Evolutionary conservation across 2,113 vertebrate species (phyloP).

Genomic region (Craseonycteris thonglongyai): DNA sequence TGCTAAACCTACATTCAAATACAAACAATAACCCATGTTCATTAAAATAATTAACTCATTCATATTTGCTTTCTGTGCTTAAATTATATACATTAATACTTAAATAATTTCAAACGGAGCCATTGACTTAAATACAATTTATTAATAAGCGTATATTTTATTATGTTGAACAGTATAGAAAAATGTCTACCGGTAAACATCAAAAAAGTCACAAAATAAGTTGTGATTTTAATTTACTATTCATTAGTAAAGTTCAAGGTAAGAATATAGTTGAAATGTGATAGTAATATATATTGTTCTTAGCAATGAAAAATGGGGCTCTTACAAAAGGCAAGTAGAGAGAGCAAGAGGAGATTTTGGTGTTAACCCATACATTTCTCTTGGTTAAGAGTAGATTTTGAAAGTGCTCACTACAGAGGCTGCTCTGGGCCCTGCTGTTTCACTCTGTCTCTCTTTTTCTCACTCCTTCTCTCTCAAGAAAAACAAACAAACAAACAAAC

Average conservation of each 20-base stretch:
- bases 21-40: background rate
- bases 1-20: background rate
- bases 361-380: background rate
- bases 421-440: too few species aligned
- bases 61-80: background rate
- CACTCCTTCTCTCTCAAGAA: too few species aligned
- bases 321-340: background rate
- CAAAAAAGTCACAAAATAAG: background rate
- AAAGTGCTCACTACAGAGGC: too few species aligned
- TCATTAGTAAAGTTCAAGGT: background rate
- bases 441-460: too few species aligned
- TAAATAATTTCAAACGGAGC: background rate
- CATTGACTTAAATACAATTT: background rate
- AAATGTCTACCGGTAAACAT: background rate
- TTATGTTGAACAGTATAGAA: background rate
- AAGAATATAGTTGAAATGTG: background rate
- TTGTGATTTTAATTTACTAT: background rate
- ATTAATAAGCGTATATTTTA: background rate
- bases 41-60: conserved; percentile 14
- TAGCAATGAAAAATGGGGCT: background rate
- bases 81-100: background rate
- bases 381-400: background rate
- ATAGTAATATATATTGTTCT: background rate
- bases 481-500: too few species aligned
- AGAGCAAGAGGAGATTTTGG: background rate